A percentile compares a stretch with the other conserved stretches of the same genome.
Evolutionary conservation across 1,140 invertebrate species (phyloP).

Genomic region (Bactericera cockerelli): DNA sequence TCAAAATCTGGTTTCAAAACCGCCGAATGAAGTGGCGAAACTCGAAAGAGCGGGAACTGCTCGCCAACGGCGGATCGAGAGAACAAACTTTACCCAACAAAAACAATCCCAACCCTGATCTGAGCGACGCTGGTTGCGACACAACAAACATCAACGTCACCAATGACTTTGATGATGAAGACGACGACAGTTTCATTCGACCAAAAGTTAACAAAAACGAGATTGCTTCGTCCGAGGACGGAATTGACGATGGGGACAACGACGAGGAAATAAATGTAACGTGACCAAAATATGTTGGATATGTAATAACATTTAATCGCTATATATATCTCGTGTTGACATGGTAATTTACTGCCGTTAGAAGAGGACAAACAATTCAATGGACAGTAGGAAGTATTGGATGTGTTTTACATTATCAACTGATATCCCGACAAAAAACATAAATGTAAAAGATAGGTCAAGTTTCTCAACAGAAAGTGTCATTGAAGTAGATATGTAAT

Average conservation of each 20-base stretch:
- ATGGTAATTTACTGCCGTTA: too few species aligned
- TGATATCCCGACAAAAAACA: too few species aligned
- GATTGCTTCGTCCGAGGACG: background rate
- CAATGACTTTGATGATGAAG: background rate
- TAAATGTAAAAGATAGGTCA: too few species aligned
- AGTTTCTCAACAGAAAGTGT: too few species aligned
- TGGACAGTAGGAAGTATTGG: too few species aligned
- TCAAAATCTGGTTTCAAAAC: slow-evolving; percentile 95
- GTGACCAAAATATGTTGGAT: background rate
- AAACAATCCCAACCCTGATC: slow-evolving; percentile 90
- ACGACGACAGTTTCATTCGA: background rate
- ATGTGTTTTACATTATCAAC: too few species aligned
- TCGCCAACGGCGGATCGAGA: slow-evolving; percentile 78
- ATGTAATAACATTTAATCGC: too few species aligned
- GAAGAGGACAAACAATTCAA: too few species aligned
- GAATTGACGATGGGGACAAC: background rate
- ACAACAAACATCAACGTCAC: background rate
- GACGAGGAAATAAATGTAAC: background rate
- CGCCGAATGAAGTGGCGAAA: slow-evolving; percentile 94
- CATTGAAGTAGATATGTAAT: too few species aligned
- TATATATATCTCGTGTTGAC: too few species aligned
- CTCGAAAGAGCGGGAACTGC: slow-evolving; percentile 85
- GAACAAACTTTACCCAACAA: slow-evolving; percentile 93
- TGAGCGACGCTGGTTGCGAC: slow-evolving; percentile 62
- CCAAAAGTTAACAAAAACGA: background rate